phyloP scores from a whole-genome alignment of 2,888 invertebrate species.

The Coelogynopora nodosa region DNA sequence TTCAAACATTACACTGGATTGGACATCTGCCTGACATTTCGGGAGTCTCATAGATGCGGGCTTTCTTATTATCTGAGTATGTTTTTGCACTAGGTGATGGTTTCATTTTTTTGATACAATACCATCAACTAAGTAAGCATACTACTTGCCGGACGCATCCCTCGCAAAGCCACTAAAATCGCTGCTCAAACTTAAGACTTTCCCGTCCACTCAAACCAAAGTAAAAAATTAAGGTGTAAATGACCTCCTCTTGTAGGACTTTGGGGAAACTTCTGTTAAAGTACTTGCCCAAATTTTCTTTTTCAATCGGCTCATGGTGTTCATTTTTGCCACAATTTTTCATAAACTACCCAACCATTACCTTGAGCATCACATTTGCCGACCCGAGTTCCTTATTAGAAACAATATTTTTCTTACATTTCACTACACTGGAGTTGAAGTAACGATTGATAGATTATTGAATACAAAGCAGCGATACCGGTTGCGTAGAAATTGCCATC shows the following conservation, averaged over 20 bases:
- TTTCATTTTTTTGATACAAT: background rate
- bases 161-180: background rate
- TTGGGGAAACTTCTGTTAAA: background rate
- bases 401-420: background rate
- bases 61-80: background rate
- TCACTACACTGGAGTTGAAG: background rate
- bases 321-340: background rate
- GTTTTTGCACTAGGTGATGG: background rate
- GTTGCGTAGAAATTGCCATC: background rate
- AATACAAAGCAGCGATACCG: background rate
- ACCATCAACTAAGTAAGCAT: background rate
- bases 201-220: background rate
- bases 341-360: background rate
- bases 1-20: background rate
- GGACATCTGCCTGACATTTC: background rate
- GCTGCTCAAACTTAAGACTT: background rate
- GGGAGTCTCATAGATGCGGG: background rate
- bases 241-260: background rate
- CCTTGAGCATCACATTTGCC: background rate
- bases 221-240: background rate
- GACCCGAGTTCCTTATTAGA: background rate
- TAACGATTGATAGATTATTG: background rate
- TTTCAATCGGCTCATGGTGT: background rate
- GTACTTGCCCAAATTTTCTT: background rate
- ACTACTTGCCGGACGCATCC: background rate